Evolutionary conservation across 2,888 invertebrate genomes (phyloP).

Genomic region (Acleris laterana): DNA sequence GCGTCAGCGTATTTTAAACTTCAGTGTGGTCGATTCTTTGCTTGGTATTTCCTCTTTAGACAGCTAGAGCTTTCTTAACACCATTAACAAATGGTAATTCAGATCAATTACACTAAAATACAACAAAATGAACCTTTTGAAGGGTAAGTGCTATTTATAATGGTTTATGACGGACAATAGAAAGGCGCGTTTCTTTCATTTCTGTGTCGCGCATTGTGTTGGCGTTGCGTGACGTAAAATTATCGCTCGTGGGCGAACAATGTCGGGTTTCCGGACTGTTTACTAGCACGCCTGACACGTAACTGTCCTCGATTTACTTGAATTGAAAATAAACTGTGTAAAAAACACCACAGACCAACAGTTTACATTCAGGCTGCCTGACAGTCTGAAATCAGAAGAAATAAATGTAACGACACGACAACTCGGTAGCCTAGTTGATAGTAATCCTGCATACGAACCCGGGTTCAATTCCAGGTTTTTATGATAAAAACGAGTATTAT

Average conservation of each 20-base stretch:
- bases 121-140: not conserved
- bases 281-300: constrained; percentile 34
- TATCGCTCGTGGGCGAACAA: constrained; percentile 29
- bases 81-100: not conserved
- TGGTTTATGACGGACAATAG: constrained; percentile 32
- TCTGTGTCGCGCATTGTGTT: constrained; percentile 29
- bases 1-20: too few species aligned
- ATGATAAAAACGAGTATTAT: too few species aligned
- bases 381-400: too few species aligned
- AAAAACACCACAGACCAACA: too few species aligned
- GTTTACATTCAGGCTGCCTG: too few species aligned
- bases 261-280: constrained; percentile 33
- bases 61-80: too few species aligned
- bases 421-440: too few species aligned
- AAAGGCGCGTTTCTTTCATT: constrained; percentile 33
- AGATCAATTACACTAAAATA: not conserved
- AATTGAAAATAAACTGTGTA: constrained; percentile 31
- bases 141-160: constrained; percentile 35
- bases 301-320: constrained; percentile 31
- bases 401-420: too few species aligned
- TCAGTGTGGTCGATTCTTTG: too few species aligned
- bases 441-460: too few species aligned
- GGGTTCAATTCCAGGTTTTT: too few species aligned
- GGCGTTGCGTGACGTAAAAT: constrained; percentile 36
- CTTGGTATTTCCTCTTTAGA: too few species aligned